Conservation (phyloP, 2,113 vertebrate species). For the human (Homo sapiens) region DNA sequence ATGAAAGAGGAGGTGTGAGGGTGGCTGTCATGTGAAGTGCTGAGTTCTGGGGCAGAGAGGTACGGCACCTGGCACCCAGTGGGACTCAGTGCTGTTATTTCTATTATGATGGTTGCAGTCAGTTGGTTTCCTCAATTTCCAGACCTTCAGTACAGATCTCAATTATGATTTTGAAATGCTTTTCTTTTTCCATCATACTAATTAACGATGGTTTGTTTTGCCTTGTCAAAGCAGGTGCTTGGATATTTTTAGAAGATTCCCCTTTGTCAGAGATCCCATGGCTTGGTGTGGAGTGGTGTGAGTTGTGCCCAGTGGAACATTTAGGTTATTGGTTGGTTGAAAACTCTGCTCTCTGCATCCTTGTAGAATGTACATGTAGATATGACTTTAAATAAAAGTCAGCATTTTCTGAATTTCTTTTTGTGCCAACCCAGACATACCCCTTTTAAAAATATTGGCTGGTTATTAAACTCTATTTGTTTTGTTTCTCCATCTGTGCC, state of each 20-base stretch:
- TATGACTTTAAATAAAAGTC: background rate
- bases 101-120: background rate
- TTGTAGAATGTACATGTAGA: background rate
- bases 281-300: background rate
- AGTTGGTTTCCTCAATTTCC: background rate
- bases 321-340: background rate
- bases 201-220: background rate
- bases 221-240: background rate
- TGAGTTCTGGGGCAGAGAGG: background rate
- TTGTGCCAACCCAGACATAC: background rate
- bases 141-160: background rate
- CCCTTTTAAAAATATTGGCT: background rate
- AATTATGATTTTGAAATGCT: background rate
- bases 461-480: background rate
- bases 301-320: background rate
- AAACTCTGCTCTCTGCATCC: background rate
- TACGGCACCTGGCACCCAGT: too few species aligned
- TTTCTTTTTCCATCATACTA: background rate
- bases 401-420: slow-evolving; percentile 16
- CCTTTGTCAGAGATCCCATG: background rate
- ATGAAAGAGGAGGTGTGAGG: background rate
- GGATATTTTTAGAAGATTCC: slow-evolving; percentile 12
- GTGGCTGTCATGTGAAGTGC: background rate
- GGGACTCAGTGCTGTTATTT: background rate
- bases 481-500: background rate